Base-by-base conservation (phyloP, 2,888 invertebrate species). In the Myopa testacea region DNA sequence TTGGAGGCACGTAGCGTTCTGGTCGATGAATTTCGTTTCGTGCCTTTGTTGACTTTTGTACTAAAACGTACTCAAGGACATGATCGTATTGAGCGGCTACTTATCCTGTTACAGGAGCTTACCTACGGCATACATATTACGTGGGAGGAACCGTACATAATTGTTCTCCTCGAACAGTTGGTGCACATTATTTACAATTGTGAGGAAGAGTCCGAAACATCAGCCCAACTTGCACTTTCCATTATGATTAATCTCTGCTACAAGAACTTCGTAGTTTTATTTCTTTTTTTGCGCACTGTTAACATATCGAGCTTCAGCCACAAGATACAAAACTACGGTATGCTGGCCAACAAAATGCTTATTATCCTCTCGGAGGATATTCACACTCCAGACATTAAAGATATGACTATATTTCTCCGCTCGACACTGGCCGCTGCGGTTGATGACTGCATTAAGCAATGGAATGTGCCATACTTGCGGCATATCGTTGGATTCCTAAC, bases 181-280 rank as follows among this genome's bases (percentile, higher is more conserved):
- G 93, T 93, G 0, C 91, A 92, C 45, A 93, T 93, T 91, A 91
- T 94, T 70, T 90, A 91, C 14, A 91, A 91, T 3, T 78, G 81
- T 0, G 78, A 82, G 0, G 82, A 83, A 5, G 83, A 80, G 3
- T 83, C 86, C 19, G 83, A 84, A 34, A 58, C 82, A 0, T 83
- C 82, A 71, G 84, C 85, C 0, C 83, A 89, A 52, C 85, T 92
- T 68, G 91, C 93, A 0, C 89, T 95, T 0, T 94, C 94, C 0
- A 93, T 95, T 16, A 88, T 95, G 0, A 94, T 95, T 0, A 95
- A 95, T 90, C 88, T 95, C 4, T 95, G 95, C 86, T 94, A 95
- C 84, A 94, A 93, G 81, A 95, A 95, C 87, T 88, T 94, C 78
- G 93, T 94, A 0, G 94, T 94, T 0, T 91, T 95, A 62, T 94